Evolutionary conservation across 2,888 invertebrate species (phyloP).

Genomic region (Noctua fimbriata): DNA sequence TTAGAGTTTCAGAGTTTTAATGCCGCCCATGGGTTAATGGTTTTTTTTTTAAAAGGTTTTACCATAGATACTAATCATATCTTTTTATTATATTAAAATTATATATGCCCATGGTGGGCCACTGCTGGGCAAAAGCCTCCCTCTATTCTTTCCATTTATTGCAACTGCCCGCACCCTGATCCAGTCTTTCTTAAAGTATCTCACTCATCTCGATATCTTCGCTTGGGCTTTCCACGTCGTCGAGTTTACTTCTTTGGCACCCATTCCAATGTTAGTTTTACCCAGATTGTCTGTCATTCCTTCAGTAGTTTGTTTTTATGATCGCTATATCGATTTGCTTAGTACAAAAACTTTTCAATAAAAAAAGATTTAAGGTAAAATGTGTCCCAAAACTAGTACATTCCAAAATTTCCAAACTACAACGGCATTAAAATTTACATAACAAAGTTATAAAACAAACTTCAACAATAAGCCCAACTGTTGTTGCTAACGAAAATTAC

Average conservation of each 20-base stretch:
- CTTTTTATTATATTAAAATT: background rate
- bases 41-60: too few species aligned
- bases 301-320: background rate
- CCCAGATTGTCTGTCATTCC: background rate
- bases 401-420: conserved; percentile 44
- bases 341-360: background rate
- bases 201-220: background rate
- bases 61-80: background rate
- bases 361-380: conserved; percentile 17
- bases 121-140: too few species aligned
- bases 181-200: background rate
- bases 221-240: background rate
- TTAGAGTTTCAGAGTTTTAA: too few species aligned
- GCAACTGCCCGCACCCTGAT: background rate
- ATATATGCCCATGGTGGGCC: background rate
- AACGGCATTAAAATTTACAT: conserved; percentile 53
- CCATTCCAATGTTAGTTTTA: background rate
- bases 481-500: conserved; percentile 67
- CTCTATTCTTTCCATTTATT: too few species aligned
- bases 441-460: conserved; percentile 53
- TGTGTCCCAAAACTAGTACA: conserved; percentile 26
- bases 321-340: background rate
- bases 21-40: too few species aligned
- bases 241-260: background rate
- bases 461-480: conserved; percentile 47